Conservation (phyloP, 1,140 invertebrate species). For the Diploscapter pachys region DNA sequence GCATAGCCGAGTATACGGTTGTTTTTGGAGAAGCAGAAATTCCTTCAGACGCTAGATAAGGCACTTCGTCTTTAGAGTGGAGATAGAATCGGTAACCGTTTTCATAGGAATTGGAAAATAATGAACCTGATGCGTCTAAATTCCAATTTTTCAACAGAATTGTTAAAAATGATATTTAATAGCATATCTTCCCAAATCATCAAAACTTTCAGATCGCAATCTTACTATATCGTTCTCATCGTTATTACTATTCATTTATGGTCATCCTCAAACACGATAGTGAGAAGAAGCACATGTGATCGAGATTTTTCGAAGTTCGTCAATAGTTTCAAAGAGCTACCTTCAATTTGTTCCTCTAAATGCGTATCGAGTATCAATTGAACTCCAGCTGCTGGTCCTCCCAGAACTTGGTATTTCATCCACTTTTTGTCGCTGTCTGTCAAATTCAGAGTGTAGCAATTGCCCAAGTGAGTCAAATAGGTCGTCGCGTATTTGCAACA, state of each 20-base stretch:
- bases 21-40: constrained; percentile 17
- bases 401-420: constrained; percentile 19
- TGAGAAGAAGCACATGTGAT: too few species aligned
- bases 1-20: constrained; percentile 11
- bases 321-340: not conserved
- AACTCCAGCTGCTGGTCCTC: constrained; percentile 11
- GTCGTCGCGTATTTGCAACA: constrained; percentile 8
- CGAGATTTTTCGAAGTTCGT: too few species aligned
- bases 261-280: too few species aligned
- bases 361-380: constrained; percentile 13
- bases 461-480: constrained; percentile 4
- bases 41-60: constrained; percentile 18
- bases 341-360: constrained; percentile 21
- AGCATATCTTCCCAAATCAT: too few species aligned
- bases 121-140: not conserved
- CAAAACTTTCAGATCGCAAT: too few species aligned
- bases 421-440: not conserved
- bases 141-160: too few species aligned
- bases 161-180: too few species aligned
- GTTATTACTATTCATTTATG: too few species aligned
- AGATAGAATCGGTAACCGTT: constrained; percentile 15
- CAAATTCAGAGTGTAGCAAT: constrained; percentile 13
- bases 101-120: constrained; percentile 15
- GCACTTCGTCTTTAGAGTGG: constrained; percentile 10
- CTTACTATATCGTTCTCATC: too few species aligned